Percentiles rank a stretch among this genome's conserved stretches.
Evolutionary conservation across 2,797 vertebrate species (phyloP).

Genomic region (Mus caroli): DNA sequence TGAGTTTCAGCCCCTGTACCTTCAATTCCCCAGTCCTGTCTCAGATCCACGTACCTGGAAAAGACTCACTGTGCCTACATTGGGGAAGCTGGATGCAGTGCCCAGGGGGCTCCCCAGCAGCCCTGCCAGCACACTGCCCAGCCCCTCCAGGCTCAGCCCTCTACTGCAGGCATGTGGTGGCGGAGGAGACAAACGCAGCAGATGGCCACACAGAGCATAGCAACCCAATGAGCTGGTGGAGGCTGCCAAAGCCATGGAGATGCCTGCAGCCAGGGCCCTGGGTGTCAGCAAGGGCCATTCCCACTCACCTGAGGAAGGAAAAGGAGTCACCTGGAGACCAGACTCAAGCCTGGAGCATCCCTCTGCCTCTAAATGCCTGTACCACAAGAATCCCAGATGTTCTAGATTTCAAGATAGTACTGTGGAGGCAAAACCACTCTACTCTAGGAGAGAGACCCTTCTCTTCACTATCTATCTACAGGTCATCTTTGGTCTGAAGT

Average conservation of each 20-base stretch:
- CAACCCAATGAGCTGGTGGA: slow-evolving; percentile 91
- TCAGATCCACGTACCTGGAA: slow-evolving; percentile 88
- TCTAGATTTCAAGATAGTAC: neutral
- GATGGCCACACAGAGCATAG: slow-evolving; percentile 89
- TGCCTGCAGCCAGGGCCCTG: slow-evolving; percentile 87
- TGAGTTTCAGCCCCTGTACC: neutral
- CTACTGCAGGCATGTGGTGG: slow-evolving; percentile 89
- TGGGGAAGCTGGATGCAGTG: slow-evolving; percentile 90
- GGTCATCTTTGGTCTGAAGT: neutral
- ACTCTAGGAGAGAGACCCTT: slow-evolving; percentile 40
- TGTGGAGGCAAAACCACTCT: slow-evolving; percentile 23
- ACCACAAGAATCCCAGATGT: neutral
- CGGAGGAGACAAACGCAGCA: slow-evolving; percentile 85
- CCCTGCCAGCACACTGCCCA: slow-evolving; percentile 90
- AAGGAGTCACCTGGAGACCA: neutral
- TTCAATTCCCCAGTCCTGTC: fast-evolving
- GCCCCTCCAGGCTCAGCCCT: slow-evolving; percentile 90
- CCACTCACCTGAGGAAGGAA: slow-evolving; percentile 84
- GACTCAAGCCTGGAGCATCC: neutral
- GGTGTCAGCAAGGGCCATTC: slow-evolving; percentile 90
- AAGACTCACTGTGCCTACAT: slow-evolving; percentile 87
- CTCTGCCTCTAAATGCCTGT: neutral
- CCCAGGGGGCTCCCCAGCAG: slow-evolving; percentile 89
- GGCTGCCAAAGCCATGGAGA: slow-evolving; percentile 89
- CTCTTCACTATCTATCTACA: neutral